phyloP scores from a whole-genome alignment of 2,888 invertebrate species.

The Chymomyza fuscimana region DNA sequence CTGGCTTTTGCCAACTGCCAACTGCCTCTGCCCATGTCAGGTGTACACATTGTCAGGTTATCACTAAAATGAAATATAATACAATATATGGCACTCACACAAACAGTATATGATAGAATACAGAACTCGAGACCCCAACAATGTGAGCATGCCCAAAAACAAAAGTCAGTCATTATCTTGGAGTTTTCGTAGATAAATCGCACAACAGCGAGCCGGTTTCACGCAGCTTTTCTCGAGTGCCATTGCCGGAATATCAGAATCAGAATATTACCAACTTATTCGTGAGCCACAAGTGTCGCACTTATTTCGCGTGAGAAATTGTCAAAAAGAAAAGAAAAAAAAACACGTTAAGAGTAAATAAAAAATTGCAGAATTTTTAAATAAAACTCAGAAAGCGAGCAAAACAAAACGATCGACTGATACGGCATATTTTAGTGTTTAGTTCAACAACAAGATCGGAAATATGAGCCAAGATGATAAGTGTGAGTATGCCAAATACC shows the following conservation, averaged over 20 bases:
- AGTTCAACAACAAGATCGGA: slow-evolving; percentile 5
- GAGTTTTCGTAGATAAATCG: slow-evolving; percentile 72
- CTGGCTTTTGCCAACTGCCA: slow-evolving; percentile 18
- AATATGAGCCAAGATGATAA: slow-evolving; percentile 78
- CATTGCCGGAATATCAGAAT: not conserved
- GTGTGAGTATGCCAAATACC: slow-evolving; percentile 65
- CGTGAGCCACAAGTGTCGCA: slow-evolving; percentile 1
- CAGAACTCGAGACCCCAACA: not conserved
- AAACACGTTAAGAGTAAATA: too few species aligned
- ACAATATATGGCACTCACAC: slow-evolving; percentile 36
- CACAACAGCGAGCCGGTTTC: slow-evolving; percentile 24
- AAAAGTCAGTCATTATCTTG: slow-evolving; percentile 65
- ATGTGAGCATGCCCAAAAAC: slow-evolving; percentile 40
- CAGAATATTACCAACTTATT: slow-evolving; percentile 41
- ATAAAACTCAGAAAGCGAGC: not conserved
- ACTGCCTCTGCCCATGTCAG: slow-evolving; percentile 5
- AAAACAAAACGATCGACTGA: not conserved
- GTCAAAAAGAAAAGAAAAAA: not conserved
- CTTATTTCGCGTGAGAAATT: not conserved
- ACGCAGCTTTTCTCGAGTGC: slow-evolving; percentile 35
- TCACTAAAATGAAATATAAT: slow-evolving; percentile 68
- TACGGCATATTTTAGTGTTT: not conserved
- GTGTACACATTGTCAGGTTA: slow-evolving; percentile 30
- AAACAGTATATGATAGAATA: slow-evolving; percentile 5
- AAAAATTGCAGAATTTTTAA: too few species aligned